Conservation (phyloP, 1,140 invertebrate species). For the Agrypnia vestita region DNA sequence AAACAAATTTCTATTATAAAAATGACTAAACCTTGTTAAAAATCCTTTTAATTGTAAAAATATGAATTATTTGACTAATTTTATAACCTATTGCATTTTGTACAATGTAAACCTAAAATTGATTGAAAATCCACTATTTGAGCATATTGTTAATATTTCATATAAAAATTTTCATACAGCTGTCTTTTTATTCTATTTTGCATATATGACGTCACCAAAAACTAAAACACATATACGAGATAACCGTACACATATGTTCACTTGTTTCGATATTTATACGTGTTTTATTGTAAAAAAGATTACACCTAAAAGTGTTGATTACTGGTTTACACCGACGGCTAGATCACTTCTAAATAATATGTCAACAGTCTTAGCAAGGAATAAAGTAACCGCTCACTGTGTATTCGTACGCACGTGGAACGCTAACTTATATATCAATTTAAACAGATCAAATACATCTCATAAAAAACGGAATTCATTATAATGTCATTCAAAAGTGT, state of each 20-base stretch:
- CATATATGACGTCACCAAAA: conserved; percentile 13
- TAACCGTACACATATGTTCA: conserved; percentile 29
- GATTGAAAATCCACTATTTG: conserved; percentile 48
- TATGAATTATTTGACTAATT: conserved; percentile 31
- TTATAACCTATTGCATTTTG: conserved; percentile 43
- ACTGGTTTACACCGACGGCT: conserved; percentile 39
- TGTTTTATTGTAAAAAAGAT: conserved; percentile 47
- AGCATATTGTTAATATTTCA: conserved; percentile 49
- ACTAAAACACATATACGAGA: conserved; percentile 17
- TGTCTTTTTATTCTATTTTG: conserved; percentile 42
- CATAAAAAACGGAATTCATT: conserved; percentile 50
- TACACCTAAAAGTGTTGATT: conserved; percentile 33
- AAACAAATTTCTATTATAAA: background rate
- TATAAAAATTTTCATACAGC: conserved; percentile 46
- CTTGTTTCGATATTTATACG: conserved; percentile 15
- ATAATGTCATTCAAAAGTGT: conserved; percentile 42
- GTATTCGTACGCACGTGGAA: conserved; percentile 47
- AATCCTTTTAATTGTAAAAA: conserved; percentile 38
- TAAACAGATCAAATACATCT: conserved; percentile 41
- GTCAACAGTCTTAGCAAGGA: conserved; percentile 60
- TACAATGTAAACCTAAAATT: conserved; percentile 44
- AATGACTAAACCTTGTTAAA: conserved; percentile 27
- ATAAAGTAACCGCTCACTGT: conserved; percentile 48
- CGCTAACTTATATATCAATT: conserved; percentile 28
- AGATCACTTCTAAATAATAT: conserved; percentile 52